Conservation (phyloP, 2,797 vertebrate species). For the Cichlasoma orientale region DNA sequence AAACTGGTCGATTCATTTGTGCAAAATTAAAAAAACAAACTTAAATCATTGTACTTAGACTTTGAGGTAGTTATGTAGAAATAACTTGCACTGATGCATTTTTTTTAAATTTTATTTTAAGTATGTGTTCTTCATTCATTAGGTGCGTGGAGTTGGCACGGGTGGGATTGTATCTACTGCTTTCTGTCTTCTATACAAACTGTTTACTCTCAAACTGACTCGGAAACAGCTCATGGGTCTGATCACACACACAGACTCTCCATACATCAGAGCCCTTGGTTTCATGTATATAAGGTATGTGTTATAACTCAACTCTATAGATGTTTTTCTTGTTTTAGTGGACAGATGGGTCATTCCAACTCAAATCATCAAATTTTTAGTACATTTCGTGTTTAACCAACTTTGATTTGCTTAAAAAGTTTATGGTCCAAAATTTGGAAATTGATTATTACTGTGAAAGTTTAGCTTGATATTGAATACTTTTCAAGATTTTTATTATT, state of each 20-base stretch:
- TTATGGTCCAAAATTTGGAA: too few species aligned
- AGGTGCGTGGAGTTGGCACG: slow-evolving; percentile 98
- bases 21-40: neutral
- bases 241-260: slow-evolving; percentile 97
- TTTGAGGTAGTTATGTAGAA: neutral
- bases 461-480: too few species aligned
- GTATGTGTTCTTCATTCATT: neutral
- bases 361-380: too few species aligned
- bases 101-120: neutral
- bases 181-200: slow-evolving; percentile 97
- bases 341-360: neutral
- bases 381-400: too few species aligned
- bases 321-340: neutral
- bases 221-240: slow-evolving; percentile 99
- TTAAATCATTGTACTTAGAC: neutral
- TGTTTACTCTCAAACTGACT: slow-evolving; percentile 98
- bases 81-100: neutral
- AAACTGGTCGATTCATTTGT: neutral
- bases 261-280: slow-evolving; percentile 98
- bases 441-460: too few species aligned
- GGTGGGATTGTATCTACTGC: slow-evolving; percentile 99
- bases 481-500: too few species aligned
- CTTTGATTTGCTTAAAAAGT: too few species aligned
- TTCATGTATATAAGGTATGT: slow-evolving; percentile 99
- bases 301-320: neutral